Base-by-base conservation (phyloP, 2,113 vertebrate genomes). In the Grammomys surdaster region DNA sequence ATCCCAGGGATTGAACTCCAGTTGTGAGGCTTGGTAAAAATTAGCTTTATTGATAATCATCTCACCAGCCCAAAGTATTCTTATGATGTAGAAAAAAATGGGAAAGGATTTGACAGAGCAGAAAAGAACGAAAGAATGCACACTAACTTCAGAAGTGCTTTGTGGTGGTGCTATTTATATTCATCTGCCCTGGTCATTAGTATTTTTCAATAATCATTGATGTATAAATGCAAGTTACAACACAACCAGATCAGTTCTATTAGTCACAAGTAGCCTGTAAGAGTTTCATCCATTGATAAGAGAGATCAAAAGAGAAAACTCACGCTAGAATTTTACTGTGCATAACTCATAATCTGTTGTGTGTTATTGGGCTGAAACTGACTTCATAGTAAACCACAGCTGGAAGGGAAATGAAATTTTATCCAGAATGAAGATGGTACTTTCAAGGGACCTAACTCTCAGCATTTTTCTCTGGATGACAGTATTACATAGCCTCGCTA, bases 151-250 rank as follows among this genome's bases (percentile, higher is more conserved):
- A n/a, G 46, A 48, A 86, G 20, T 6, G 7, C 54, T 58, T 46
- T 36, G 43, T 22, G 12, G 16, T 17, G 33, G 3, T 28, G 24
- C 16, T 51, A 8, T 7, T 51, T 51, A 51, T 7, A 51, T 51
- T 7, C 48, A 31, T 78, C 56, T 36, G 22, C 26, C 19, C 14
- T 24, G 36, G 3, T 72, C 75, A 87, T 58, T 84, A 43, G 10
- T 14, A 16, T 70, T 85, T 81, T 63, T 88, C 26, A 14, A 48
- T 89, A 54, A 70, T 65, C 43, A 70, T 88, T 67, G 22, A 93
- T 46, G 63, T 78, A 73, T 54, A 95, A 95, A 95, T 94, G 76
- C 65, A 88, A 90, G 58, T 67, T 77, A 43, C 80, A 89, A 54
- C 26, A 94, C 63, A 89, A 77, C 2, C 46, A 63, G n/a, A 85